Evolutionary conservation across 2,113 vertebrate genomes (phyloP).

Genomic region (Pelobates fuscus): DNA sequence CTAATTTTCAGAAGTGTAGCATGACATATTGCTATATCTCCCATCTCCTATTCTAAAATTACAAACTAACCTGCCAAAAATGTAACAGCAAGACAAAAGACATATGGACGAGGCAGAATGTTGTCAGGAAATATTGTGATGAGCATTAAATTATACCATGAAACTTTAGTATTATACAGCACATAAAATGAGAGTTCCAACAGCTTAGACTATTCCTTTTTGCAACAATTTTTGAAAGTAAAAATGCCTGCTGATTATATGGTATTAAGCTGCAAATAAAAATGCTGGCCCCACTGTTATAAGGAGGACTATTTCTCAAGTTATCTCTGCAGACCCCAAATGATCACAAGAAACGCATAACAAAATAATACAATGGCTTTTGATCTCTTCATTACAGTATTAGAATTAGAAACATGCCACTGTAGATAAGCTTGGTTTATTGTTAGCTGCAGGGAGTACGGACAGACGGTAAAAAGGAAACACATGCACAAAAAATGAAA

Average conservation of each 20-base stretch:
- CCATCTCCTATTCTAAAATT: slow-evolving; percentile 28
- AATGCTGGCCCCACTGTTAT: not conserved
- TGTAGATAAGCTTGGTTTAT: not conserved
- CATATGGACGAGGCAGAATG: slow-evolving; percentile 31
- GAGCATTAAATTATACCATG: slow-evolving; percentile 36
- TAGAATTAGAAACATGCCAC: not conserved
- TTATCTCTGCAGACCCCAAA: not conserved
- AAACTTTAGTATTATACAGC: slow-evolving; percentile 22
- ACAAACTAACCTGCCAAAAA: slow-evolving; percentile 43
- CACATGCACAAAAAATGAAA: no score
- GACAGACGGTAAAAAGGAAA: no score
- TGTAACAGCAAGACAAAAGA: slow-evolving; percentile 34
- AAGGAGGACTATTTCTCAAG: not conserved
- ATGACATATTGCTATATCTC: slow-evolving; percentile 37
- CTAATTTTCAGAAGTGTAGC: slow-evolving; percentile 39
- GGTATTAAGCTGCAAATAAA: not conserved
- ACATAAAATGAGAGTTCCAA: slow-evolving; percentile 23
- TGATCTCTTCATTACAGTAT: not conserved
- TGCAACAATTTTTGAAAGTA: slow-evolving; percentile 4
- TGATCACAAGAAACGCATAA: not conserved
- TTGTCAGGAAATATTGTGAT: slow-evolving; percentile 34
- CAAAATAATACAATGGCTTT: not conserved
- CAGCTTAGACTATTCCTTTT: not conserved
- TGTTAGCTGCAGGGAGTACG: no score
- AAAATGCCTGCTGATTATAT: not conserved